These are phyloP conservation scores for Paraplagusia blochii DNA, from an alignment of 2,113 vertebrate species.

Conservation along the genomic window DNA sequence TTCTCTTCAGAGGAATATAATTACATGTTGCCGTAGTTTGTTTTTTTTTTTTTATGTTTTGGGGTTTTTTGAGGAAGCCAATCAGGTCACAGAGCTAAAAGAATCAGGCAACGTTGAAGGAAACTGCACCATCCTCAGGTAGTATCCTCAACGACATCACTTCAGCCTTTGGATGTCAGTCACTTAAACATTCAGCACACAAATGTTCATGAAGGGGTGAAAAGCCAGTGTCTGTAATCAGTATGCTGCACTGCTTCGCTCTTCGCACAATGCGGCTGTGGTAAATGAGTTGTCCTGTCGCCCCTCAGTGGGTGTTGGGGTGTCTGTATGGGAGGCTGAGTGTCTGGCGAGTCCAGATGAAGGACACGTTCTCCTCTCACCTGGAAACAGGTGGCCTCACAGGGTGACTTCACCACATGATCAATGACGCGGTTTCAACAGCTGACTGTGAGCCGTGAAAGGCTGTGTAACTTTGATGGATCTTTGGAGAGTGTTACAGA, in stretches of 20 bases:
- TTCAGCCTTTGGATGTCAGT: slow-evolving; percentile 19
- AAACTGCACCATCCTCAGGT: not conserved
- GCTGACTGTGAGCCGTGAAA: slow-evolving; percentile 29
- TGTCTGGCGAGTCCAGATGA: slow-evolving; percentile 52
- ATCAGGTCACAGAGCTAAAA: slow-evolving; percentile 1
- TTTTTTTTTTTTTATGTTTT: slow-evolving; percentile 1
- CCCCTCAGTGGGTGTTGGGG: slow-evolving; percentile 58
- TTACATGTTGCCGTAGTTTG: not conserved
- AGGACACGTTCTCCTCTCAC: slow-evolving; percentile 64
- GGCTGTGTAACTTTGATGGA: slow-evolving; percentile 50
- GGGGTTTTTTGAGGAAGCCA: no score
- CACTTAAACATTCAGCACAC: slow-evolving; percentile 17
- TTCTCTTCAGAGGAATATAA: slow-evolving; percentile 15
- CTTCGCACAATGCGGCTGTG: slow-evolving; percentile 46
- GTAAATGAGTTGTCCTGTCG: slow-evolving; percentile 61
- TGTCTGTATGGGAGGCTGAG: slow-evolving; percentile 51
- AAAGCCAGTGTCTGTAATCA: slow-evolving; percentile 50
- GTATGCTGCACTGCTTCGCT: slow-evolving; percentile 57
- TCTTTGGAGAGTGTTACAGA: slow-evolving; percentile 35
- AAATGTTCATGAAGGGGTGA: slow-evolving; percentile 18
- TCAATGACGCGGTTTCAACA: slow-evolving; percentile 52
- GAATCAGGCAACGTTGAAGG: not conserved
- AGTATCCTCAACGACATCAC: slow-evolving; percentile 5
- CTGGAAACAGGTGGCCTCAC: slow-evolving; percentile 72
- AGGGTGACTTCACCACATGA: slow-evolving; percentile 67